Base-by-base conservation (phyloP, 2,797 vertebrate species). In the Ceryle rudis region DNA sequence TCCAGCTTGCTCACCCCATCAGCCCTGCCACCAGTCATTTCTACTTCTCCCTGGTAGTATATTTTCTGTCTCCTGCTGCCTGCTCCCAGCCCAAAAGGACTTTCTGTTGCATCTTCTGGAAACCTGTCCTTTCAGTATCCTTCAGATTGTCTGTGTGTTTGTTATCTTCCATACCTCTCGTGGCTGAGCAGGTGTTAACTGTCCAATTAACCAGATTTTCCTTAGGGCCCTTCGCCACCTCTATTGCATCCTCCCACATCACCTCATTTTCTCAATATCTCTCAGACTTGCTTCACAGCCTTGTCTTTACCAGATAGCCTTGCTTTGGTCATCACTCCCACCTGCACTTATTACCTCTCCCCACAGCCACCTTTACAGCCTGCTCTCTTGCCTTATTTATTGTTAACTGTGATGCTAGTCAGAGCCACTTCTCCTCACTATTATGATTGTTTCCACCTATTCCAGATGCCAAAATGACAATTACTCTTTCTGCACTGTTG, bases 181-280 rank as follows among this genome's bases (percentile, higher is more conserved):
- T 0, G 3, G 35, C 47, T 31, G 37, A 61, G 12, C 31, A 31
- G 47, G 26, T 0, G 0, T 20, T 37, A 11, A 11, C 41, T 55
- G 39, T 47, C 44, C 57, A 0, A 0, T 65, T 37, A 87, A 41
- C 22, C 39, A 55, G 8, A 54, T 73, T 66, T 31, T 83, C 60
- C 31, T 39, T 17, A 42, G 13, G 35, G 16, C 19, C 5, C 11
- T 35, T 83, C 72, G 31, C 35, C n/a, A 57, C 23, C 26, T 46
- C 16, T 26, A 1, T 10, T 61, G 60, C 26, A 72, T 46, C 26
- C 22, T 72, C 10, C 31, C 1, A 0, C 46, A 42, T 44, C 41
- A 62, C 41, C 42, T 67, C 14, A 19, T 69, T 57, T 91, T 79
- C 35, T 62, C 31, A 49, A 0, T 42, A 51, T 81, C 31, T 44